Evolutionary conservation across 2,888 invertebrate species (phyloP).

Genomic region (Ophioninae sp.): DNA sequence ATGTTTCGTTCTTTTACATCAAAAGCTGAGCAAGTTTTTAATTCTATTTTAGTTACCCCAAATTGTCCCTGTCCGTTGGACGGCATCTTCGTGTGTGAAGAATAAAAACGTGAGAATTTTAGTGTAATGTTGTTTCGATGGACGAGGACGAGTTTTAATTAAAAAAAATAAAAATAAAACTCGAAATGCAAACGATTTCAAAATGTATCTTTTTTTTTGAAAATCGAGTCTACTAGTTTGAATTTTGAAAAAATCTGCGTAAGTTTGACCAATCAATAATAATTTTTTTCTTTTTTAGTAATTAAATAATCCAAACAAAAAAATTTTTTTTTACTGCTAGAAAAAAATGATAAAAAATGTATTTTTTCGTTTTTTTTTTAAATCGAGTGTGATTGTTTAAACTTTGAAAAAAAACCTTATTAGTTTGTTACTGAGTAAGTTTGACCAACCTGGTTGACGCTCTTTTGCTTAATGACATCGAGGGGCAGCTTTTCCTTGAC

Average conservation of each 20-base stretch:
- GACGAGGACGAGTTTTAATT: too few relatives aligned
- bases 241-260: too few relatives aligned
- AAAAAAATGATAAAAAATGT: too few relatives aligned
- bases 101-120: slow-evolving; percentile 64
- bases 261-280: too few relatives aligned
- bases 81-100: slow-evolving; percentile 67
- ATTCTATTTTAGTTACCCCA: slow-evolving; percentile 75
- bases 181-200: too few relatives aligned
- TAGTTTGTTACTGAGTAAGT: neutral
- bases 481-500: slow-evolving; percentile 89
- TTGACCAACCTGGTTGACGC: slow-evolving; percentile 85
- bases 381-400: neutral
- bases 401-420: neutral
- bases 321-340: too few relatives aligned
- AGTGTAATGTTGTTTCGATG: slow-evolving; percentile 13
- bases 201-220: too few relatives aligned
- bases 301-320: too few relatives aligned
- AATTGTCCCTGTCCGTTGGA: slow-evolving; percentile 68
- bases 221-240: too few relatives aligned
- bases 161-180: neutral
- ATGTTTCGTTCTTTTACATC: slow-evolving; percentile 38
- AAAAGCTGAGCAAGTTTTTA: slow-evolving; percentile 61
- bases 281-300: too few relatives aligned
- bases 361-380: neutral
- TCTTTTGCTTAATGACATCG: slow-evolving; percentile 88